Percentiles rank a stretch among this genome's conserved stretches.
Evolutionary conservation across 2,888 invertebrate species (phyloP).

Genomic region (Calliopum simillimum): DNA sequence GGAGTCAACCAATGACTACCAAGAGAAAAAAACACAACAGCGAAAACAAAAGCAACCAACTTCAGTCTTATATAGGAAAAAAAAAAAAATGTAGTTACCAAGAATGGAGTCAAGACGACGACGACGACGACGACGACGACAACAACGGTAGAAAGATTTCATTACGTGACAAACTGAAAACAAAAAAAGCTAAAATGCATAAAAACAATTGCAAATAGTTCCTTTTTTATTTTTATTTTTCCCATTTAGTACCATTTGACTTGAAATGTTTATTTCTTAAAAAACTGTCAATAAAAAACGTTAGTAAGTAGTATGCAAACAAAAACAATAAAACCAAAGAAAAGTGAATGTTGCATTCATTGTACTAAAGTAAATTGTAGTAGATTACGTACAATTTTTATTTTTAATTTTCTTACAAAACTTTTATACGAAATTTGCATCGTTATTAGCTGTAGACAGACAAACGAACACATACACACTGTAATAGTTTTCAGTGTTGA

Average conservation of each 20-base stretch:
- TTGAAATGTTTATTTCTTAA: too few species aligned
- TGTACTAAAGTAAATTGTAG: conserved; percentile 28
- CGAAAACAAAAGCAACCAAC: conserved; percentile 14
- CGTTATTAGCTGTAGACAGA: conserved; percentile 49
- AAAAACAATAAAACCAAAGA: neutral
- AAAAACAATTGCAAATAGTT: conserved; percentile 46
- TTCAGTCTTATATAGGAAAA: too few species aligned
- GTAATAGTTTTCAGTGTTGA: too few species aligned
- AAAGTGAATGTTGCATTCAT: too few species aligned
- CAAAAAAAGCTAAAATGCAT: conserved; percentile 30
- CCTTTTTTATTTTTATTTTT: neutral
- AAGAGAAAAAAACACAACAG: conserved; percentile 1
- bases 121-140: conserved; percentile 61
- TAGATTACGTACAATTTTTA: conserved; percentile 22
- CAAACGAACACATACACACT: conserved; percentile 17
- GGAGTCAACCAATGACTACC: conserved; percentile 28
- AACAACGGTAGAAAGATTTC: conserved; percentile 65
- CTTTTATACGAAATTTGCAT: conserved; percentile 47
- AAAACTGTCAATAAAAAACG: too few species aligned
- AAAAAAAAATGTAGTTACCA: neutral
- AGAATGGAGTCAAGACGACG: conserved; percentile 47
- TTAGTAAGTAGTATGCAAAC: too few species aligned
- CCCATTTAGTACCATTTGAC: neutral
- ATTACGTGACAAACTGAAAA: conserved; percentile 54
- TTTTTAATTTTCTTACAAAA: conserved; percentile 36